Base-by-base conservation (phyloP, 2,797 vertebrate species). In the Nyctalus aviator region DNA sequence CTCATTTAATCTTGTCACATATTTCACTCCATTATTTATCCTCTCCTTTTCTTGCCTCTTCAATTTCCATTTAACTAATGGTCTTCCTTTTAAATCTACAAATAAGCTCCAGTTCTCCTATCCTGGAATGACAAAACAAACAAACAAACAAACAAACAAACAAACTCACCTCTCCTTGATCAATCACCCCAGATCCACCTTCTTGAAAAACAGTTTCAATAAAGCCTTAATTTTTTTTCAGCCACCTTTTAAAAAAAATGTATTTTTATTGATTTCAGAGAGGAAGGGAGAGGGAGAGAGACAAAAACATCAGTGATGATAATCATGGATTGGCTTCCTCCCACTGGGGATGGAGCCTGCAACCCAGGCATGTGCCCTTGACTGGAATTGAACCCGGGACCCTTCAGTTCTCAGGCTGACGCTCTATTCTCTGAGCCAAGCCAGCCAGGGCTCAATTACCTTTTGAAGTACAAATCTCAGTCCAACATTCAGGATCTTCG, bases 21-120 rank as follows among this genome's bases (percentile, higher is more conserved):
- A 78, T 91, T 78, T 92, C 57, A 94, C 55, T 95, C 44, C 44
- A 71, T 88, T 95, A 71, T 32, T 82, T 94, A 77, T 53, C n/a
- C 5, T 10, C 32, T 32, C 23, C 5, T 95, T 90, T 94, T 93
- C 25, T 89, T 84, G 46, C 32, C 25, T 50, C 46, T 85, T 95
- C n/a, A 85, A 46, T 93, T 83, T 73, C 17, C 57, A 30, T 89
- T 90, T 90, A 75, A 66, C 15, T 15, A 69, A 57, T 41, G 37
- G 14, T 71, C 46, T 90, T 90, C 48, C 73, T 75, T 27, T 41
- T 82, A 10, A 78, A 75, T 9, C 48, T 88, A 72, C 30, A 96
- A 88, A 57, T 75, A 59, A 95, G 8, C 23, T 78, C 30, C 13
- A 7, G 7, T 37, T 88, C 35, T 93, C 44, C 62, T 88, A 87